Evolutionary conservation across 2,888 invertebrate species (phyloP), one percentile per base, ranked within the genome.

Genomic region (Athripsodes cinereus): DNA sequence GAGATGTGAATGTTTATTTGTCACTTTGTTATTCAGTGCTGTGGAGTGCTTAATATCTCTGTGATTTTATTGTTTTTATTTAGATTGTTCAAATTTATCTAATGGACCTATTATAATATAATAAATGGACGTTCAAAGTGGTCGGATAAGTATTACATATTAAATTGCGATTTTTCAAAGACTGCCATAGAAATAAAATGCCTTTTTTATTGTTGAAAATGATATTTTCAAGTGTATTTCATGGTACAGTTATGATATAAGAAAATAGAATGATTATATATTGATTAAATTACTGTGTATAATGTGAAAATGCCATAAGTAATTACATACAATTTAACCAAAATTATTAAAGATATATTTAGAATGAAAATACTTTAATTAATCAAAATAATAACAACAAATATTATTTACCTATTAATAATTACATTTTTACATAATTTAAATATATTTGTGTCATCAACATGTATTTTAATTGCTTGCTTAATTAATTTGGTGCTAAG

Each of bases 131-230:
- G 35, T 48, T 19, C 19, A 26, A 26, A 26, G 26, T 26, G 26
- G 26, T 26, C 26, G 26, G 10, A 10, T 3, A 47, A 47, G 20
- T 20, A 47, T 21, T 20, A 47, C 47, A 20, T 47, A 20, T 20
- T 16, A 16, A 44, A 47, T 19, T 20, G 47, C 60, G 59, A 60
- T 57, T 54, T 57, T 40, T 52, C 49, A 59, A 64, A 64, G 64
- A 64, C 64, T 64, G 64, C 64, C 64, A 62, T 64, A 64, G 61
- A 49, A 51, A 54, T 59, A 61, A 60, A 56, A 53, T 60, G 59
- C 62, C 61, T 62, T 64, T 61, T 58, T 57, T 13, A n/a, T 40
- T n/a, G 16, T n/a, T 40, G 40, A 13, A 40, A 40, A 40, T 40
- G 3, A 40, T 40, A 40, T 40, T 40, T 40, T 40, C 40, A 40